Percentiles rank a stretch among this genome's conserved stretches.
phyloP scores from a whole-genome alignment of 2,113 vertebrate species.

The Nansenia antarctica region DNA sequence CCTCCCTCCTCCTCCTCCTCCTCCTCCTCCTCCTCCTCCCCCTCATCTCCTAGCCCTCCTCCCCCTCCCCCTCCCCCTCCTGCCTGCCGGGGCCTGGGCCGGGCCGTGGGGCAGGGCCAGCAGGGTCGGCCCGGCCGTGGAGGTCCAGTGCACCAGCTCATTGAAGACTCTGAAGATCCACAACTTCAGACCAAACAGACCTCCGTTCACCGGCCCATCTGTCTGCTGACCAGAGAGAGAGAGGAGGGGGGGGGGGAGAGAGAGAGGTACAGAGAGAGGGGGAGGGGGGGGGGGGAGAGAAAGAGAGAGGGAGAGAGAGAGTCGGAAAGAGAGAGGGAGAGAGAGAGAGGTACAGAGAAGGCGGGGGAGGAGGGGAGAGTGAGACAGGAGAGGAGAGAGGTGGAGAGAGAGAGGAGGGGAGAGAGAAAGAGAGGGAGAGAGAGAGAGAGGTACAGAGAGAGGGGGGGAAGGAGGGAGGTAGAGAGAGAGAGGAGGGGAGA shows the following conservation, averaged over 20 bases:
- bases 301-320: neutral
- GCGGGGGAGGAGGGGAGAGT: too few relatives aligned
- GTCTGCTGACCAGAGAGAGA: constrained; percentile 40
- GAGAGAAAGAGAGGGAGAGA: neutral
- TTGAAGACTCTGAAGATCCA: constrained; percentile 68
- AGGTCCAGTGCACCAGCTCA: constrained; percentile 73
- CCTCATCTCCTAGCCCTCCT: constrained; percentile 48
- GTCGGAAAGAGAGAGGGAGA: neutral
- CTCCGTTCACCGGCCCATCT: constrained; percentile 20
- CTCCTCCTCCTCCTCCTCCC: neutral
- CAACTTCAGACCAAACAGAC: constrained; percentile 65
- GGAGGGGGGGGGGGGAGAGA: neutral
- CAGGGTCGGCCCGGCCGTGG: constrained; percentile 49
- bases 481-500: neutral
- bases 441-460: too few relatives aligned
- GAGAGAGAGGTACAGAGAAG: neutral
- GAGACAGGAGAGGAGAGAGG: too few relatives aligned
- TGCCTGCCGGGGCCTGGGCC: neutral
- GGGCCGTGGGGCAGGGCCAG: constrained; percentile 24
- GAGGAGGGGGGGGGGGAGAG: neutral
- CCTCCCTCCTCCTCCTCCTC: neutral
- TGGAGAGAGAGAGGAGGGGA: too few relatives aligned
- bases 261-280: neutral
- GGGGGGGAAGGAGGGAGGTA: too few relatives aligned
- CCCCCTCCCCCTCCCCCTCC: constrained; percentile 18